A percentile compares a stretch with the other conserved stretches of the same genome.
phyloP scores from a whole-genome alignment of 2,113 vertebrate genomes.

The Turnix velox region DNA sequence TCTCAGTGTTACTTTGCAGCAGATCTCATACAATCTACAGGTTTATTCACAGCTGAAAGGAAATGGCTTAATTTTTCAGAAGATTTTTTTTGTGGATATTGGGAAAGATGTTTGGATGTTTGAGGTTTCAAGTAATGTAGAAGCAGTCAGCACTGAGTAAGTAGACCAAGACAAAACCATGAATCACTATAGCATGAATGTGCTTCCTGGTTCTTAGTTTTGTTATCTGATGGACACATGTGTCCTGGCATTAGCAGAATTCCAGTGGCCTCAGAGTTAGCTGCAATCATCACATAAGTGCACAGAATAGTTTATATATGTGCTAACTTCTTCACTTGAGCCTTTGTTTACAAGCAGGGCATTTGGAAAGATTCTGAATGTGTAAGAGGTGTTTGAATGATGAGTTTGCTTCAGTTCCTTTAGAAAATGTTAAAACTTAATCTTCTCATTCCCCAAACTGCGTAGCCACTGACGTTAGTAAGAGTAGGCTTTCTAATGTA shows the following conservation, averaged over 20 bases:
- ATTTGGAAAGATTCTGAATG: neutral
- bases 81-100: neutral
- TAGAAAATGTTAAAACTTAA: neutral
- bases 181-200: neutral
- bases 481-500: neutral
- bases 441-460: neutral
- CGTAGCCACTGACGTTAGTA: neutral
- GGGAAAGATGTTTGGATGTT: neutral
- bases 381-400: neutral
- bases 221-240: neutral
- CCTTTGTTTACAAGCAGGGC: neutral
- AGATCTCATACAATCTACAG: neutral
- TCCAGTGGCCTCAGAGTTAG: constrained; percentile 1
- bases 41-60: neutral
- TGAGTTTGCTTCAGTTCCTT: neutral
- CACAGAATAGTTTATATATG: neutral
- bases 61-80: neutral
- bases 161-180: neutral
- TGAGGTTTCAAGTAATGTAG: neutral
- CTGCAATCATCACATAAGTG: neutral
- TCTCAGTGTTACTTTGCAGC: neutral
- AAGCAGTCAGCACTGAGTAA: neutral
- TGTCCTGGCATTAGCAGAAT: neutral
- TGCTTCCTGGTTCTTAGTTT: neutral
- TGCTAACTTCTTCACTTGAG: neutral